Evolutionary conservation across 2,888 invertebrate species (phyloP).

Genomic region (Pterostichus niger): DNA sequence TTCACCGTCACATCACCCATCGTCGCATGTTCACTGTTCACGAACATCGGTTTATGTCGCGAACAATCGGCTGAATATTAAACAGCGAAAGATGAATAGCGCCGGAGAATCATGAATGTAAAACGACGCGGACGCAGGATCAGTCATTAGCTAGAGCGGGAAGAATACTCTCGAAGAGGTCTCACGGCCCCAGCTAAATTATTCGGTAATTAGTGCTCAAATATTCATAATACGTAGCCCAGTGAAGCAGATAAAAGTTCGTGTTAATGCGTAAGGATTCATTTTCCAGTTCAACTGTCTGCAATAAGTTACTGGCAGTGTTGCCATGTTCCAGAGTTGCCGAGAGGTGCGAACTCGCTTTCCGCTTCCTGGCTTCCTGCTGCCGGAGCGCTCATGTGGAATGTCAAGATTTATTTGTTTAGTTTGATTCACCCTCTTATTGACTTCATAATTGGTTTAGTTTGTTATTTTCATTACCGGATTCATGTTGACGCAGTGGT

Average conservation of each 20-base stretch:
- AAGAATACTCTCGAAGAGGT: background rate
- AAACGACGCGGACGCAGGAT: slow-evolving; percentile 67
- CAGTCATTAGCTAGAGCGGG: slow-evolving; percentile 50
- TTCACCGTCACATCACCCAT: slow-evolving; percentile 10
- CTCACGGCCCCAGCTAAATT: slow-evolving; percentile 67
- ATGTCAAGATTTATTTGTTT: slow-evolving; percentile 41
- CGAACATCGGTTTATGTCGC: slow-evolving; percentile 63
- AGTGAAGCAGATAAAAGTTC: slow-evolving; percentile 70
- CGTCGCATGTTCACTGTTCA: slow-evolving; percentile 30
- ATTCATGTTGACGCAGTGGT: background rate
- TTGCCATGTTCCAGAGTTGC: slow-evolving; percentile 14
- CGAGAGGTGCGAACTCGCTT: slow-evolving; percentile 29
- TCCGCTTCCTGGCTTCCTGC: background rate
- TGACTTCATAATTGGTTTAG: slow-evolving; percentile 38
- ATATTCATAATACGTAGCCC: slow-evolving; percentile 71
- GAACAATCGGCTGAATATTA: slow-evolving; percentile 72
- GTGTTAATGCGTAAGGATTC: slow-evolving; percentile 65
- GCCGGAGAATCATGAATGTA: slow-evolving; percentile 69
- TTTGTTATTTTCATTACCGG: slow-evolving; percentile 25
- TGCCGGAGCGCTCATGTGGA: slow-evolving; percentile 4
- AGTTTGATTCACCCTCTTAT: slow-evolving; percentile 28
- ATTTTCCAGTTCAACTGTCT: slow-evolving; percentile 63
- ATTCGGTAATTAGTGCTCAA: slow-evolving; percentile 70
- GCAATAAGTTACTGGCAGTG: slow-evolving; percentile 50
- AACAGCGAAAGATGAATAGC: slow-evolving; percentile 70